Conservation (phyloP, 2,888 invertebrate genomes). For the Orgyia antiqua region DNA sequence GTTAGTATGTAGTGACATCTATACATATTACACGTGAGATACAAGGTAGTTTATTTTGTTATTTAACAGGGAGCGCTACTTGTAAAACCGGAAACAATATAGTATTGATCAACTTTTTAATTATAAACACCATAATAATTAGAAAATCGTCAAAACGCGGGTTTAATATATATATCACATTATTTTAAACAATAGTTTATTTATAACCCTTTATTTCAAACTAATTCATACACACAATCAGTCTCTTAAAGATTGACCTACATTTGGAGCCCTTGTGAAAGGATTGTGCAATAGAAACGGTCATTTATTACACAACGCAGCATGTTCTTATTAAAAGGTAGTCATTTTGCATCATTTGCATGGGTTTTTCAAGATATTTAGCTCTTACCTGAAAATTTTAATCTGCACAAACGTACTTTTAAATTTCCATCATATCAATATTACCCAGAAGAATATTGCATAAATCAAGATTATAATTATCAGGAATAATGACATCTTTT, state of each 20-base stretch:
- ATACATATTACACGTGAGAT: too few relatives aligned
- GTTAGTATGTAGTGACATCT: too few relatives aligned
- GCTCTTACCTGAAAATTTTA: conserved; percentile 21
- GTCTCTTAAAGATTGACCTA: conserved; percentile 74
- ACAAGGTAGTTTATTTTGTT: too few relatives aligned
- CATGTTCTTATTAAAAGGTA: conserved; percentile 70
- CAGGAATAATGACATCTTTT: conserved; percentile 5
- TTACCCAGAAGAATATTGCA: not conserved
- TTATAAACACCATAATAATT: too few relatives aligned
- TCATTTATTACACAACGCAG: conserved; percentile 75
- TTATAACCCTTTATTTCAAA: too few relatives aligned
- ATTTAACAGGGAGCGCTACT: too few relatives aligned
- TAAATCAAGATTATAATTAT: conserved; percentile 10
- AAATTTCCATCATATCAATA: conserved; percentile 11
- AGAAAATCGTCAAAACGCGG: too few relatives aligned
- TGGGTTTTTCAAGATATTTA: conserved; percentile 40
- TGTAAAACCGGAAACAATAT: too few relatives aligned
- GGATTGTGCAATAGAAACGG: conserved; percentile 79
- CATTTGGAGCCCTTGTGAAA: conserved; percentile 77
- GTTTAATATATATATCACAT: too few relatives aligned
- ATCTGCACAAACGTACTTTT: conserved; percentile 32
- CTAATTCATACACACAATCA: too few relatives aligned
- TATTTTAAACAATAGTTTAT: too few relatives aligned
- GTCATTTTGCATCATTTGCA: conserved; percentile 64
- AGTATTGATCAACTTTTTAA: too few relatives aligned